Evolutionary conservation across 2,888 invertebrate species (phyloP), one percentile per base, ranked within the genome.

Genomic region (Molanna angustata): DNA sequence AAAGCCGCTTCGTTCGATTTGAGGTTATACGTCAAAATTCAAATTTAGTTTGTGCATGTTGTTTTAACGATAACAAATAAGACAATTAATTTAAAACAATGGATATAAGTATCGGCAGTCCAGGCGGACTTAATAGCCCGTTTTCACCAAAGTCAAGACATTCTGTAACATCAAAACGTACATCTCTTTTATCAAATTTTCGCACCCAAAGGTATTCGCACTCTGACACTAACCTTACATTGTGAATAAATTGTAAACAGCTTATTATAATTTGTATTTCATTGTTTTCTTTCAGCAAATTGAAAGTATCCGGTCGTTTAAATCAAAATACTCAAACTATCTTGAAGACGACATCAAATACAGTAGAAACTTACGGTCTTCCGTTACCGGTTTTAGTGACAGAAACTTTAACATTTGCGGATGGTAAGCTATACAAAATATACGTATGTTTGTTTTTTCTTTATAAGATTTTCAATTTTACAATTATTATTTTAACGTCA

Each of bases 341-440:
- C 37, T 83, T 86, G 62, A 86, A 89, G 62, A 86, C 90, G 0
- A 80, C 85, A 17, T 79, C 79, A 61, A 86, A 88, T 65, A 78
- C 82, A 13, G 81, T 92, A 0, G 91, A 94, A 68, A 84, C 83
- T 49, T 93, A 84, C 73, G 94, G 94, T 0, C 77, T 84, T 20
- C 83, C 91, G 1, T 69, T 94, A 39, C 94, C 94, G 21, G 93
- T 94, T 1, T 79, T 90, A 52, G 90, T 95, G 2, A 93, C 91
- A 17, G 94, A 94, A 73, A 90, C 90, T 1, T 72, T 94, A 18
- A 89, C 90, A 39, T 89, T 90, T 71, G 83, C 87, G 63, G 87
- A 87, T 50, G 74, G 72, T 79, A 61, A 56, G 57, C 4, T 6
- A 16, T 9, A 7, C 37, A 4, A 16, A n/a, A n/a, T n/a, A n/a